Conservation (phyloP, 2,888 invertebrate species). For the Rhodophaea formosa region DNA sequence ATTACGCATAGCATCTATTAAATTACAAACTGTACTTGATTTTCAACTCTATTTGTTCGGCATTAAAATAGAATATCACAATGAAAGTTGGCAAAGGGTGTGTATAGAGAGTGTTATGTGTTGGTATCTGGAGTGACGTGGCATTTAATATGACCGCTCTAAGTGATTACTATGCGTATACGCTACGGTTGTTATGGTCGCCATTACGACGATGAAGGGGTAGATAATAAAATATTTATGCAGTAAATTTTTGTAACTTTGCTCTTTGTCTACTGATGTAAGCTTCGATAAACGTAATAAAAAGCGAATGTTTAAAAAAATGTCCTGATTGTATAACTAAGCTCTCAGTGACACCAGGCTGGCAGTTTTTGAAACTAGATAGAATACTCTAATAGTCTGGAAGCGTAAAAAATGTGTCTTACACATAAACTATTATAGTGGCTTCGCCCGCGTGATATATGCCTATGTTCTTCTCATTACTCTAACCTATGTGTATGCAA, state of each 20-base stretch:
- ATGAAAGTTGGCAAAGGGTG: background rate
- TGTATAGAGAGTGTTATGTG: background rate
- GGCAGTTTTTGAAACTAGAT: too few relatives aligned
- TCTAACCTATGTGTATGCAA: too few relatives aligned
- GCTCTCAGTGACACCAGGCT: too few relatives aligned
- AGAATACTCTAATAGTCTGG: too few relatives aligned
- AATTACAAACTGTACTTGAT: background rate
- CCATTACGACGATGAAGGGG: constrained; percentile 3
- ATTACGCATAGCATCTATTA: background rate
- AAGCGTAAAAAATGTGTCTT: too few relatives aligned
- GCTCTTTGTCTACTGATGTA: background rate
- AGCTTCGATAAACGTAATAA: background rate
- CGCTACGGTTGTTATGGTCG: background rate
- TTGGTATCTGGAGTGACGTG: constrained; percentile 8
- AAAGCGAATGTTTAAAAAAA: too few relatives aligned
- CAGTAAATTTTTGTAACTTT: background rate
- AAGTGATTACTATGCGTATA: constrained; percentile 18
- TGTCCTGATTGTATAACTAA: too few relatives aligned
- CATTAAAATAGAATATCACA: background rate
- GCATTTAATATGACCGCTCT: constrained; percentile 15
- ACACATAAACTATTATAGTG: too few relatives aligned
- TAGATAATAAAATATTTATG: constrained; percentile 9
- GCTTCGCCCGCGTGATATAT: too few relatives aligned
- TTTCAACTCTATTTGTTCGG: background rate
- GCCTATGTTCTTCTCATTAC: too few relatives aligned